Evolutionary conservation across 1,140 invertebrate species (phyloP), one percentile per base, ranked within the genome.

Genomic region (Pomacea maculata): DNA sequence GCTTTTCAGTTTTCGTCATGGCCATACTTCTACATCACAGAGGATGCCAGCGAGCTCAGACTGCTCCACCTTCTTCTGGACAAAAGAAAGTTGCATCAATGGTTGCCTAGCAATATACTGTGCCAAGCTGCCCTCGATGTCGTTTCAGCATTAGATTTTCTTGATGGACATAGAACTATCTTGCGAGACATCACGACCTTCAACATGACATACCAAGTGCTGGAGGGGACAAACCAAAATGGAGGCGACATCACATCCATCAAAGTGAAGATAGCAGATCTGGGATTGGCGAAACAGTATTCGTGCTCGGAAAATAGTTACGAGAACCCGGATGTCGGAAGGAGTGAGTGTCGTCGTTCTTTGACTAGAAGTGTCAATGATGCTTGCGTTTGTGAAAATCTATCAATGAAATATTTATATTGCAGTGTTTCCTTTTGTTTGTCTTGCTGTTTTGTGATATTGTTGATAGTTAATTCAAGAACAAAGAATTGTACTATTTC

Each of bases 101-200:
- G 54, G 54, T 11, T 75, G 12, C 45, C 54, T 10, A 19, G 7
- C 19, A 57, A 8, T 9, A 8, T 57, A 25, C 25, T 75, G 21
- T 29, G 8, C 12, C 15, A 7, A 19, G 54, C 73, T 25, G 73
- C 73, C 19, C 21, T 75, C 6, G 29, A 75, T 9, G 21, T 75
- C 52, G 21, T 75, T 9, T 14, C 54, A 9, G 73, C 73, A 8
- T 10, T 75, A 17, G 55, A n/a, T 4, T 75, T 75, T 57, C 73
- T 75, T 0, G 14, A 8, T 10, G 14, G 57, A 21, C n/a, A 75
- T 10, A 1, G 12, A 5, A 57, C 57, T 19, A 54, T 29, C 55
- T n/a, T 75, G 17, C 73, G 73, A 12, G 73, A 75, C 73, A 54
- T 75, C 52, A 75, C 73, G 14, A 75, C 73, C 54, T 75, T 55